phyloP scores from a whole-genome alignment of 2,888 invertebrate species.

The Cosmopolites sordidus region DNA sequence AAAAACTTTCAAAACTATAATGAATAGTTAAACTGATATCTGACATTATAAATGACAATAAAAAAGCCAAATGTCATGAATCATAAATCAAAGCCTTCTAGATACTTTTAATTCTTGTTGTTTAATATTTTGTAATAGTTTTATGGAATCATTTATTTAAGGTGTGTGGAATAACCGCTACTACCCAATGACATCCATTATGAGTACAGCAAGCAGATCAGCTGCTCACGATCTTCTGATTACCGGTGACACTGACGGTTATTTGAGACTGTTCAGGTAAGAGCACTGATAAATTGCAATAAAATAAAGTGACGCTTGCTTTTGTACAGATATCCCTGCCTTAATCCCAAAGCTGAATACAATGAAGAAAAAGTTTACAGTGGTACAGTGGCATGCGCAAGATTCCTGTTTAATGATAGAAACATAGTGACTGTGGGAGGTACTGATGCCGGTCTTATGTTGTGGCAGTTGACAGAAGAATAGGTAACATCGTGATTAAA shows the following conservation, averaged over 20 bases:
- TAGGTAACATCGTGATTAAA: too few species aligned
- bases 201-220: slow-evolving; percentile 76
- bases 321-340: slow-evolving; percentile 70
- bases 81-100: too few species aligned
- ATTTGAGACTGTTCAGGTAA: slow-evolving; percentile 51
- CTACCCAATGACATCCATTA: slow-evolving; percentile 78
- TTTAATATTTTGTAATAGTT: too few species aligned
- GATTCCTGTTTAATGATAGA: slow-evolving; percentile 83
- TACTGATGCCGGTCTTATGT: slow-evolving; percentile 82
- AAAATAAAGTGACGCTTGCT: too few species aligned
- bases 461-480: slow-evolving; percentile 84
- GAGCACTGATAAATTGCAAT: too few species aligned
- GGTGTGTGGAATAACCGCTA: slow-evolving; percentile 88
- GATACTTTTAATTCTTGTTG: too few species aligned
- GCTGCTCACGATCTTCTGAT: slow-evolving; percentile 79
- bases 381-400: slow-evolving; percentile 70
- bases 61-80: too few species aligned
- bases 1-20: too few species aligned
- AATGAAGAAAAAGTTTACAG: slow-evolving; percentile 86
- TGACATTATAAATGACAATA: too few species aligned
- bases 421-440: slow-evolving; percentile 83
- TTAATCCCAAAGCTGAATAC: slow-evolving; percentile 81
- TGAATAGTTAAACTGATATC: too few species aligned
- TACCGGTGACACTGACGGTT: slow-evolving; percentile 86
- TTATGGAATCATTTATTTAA: too few species aligned